These are phyloP conservation scores for Hedya salicella DNA, from an alignment of 2,888 invertebrate genomes.

Conservation along the genomic window DNA sequence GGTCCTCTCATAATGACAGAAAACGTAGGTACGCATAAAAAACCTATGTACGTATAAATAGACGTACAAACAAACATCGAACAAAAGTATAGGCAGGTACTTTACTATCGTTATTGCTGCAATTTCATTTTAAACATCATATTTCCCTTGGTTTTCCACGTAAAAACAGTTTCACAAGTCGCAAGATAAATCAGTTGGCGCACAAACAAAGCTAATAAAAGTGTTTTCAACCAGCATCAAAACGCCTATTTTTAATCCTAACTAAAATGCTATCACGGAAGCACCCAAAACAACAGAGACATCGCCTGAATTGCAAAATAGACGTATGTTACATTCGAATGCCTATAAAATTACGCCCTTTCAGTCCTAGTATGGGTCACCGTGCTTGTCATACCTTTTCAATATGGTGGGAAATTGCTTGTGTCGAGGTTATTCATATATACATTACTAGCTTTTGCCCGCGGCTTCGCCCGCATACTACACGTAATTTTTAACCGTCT, in stretches of 20 bases:
- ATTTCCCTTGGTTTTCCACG: background rate
- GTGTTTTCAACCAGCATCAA: background rate
- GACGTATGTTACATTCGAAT: background rate
- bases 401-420: conserved; percentile 19
- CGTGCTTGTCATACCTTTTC: background rate
- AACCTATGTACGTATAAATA: no score
- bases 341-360: background rate
- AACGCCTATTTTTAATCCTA: conserved; percentile 30
- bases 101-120: no score
- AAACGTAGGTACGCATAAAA: no score
- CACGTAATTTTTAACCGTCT: no score
- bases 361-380: background rate
- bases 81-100: no score
- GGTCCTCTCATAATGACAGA: no score
- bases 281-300: conserved; percentile 14
- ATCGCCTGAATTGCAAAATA: background rate
- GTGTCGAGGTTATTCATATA: conserved; percentile 1
- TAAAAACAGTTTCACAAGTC: background rate
- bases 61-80: no score
- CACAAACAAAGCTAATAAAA: conserved; percentile 27
- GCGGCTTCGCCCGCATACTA: no score
- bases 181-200: conserved; percentile 6
- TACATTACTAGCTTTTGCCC: no score
- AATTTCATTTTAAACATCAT: no score
- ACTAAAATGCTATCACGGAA: conserved; percentile 26